Conservation (phyloP, 1,140 invertebrate species). For the Saccostrea cuccullata region DNA sequence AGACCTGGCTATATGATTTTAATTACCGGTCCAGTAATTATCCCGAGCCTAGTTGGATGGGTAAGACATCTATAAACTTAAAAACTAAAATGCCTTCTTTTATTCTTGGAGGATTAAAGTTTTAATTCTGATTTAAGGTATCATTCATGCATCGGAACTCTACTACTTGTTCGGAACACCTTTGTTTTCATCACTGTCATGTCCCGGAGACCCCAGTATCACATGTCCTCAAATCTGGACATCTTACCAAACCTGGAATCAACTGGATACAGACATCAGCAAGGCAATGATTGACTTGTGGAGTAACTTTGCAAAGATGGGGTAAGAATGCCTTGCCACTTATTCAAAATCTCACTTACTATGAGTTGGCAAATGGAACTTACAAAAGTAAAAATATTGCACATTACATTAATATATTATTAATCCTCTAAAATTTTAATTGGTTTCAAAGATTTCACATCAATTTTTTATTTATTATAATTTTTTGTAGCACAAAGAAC, state of each 20-base stretch:
- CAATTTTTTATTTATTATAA: neutral
- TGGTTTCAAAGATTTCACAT: neutral
- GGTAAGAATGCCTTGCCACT: neutral
- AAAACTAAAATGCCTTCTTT: neutral
- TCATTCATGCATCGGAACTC: conserved; percentile 54
- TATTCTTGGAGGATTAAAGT: neutral
- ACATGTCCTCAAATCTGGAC: conserved; percentile 56
- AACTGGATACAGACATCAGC: conserved; percentile 43
- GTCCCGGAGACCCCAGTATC: conserved; percentile 43
- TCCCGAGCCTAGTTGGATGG: conserved; percentile 50
- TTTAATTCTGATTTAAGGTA: conserved; percentile 39
- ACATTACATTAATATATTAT: too few species aligned
- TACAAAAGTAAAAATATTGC: too few species aligned
- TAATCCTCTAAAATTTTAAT: too few species aligned
- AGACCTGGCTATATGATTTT: conserved; percentile 53
- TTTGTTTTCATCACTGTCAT: conserved; percentile 44
- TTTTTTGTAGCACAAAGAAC: neutral
- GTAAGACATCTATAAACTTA: conserved; percentile 32
- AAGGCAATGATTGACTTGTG: conserved; percentile 45
- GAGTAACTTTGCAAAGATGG: conserved; percentile 52
- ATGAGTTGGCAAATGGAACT: too few species aligned
- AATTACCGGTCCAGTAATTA: conserved; percentile 49
- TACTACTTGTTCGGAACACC: conserved; percentile 59
- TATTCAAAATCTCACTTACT: neutral
- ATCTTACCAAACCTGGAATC: conserved; percentile 51